Base-by-base conservation (phyloP, 2,888 invertebrate species). In the Limnephilus marmoratus region DNA sequence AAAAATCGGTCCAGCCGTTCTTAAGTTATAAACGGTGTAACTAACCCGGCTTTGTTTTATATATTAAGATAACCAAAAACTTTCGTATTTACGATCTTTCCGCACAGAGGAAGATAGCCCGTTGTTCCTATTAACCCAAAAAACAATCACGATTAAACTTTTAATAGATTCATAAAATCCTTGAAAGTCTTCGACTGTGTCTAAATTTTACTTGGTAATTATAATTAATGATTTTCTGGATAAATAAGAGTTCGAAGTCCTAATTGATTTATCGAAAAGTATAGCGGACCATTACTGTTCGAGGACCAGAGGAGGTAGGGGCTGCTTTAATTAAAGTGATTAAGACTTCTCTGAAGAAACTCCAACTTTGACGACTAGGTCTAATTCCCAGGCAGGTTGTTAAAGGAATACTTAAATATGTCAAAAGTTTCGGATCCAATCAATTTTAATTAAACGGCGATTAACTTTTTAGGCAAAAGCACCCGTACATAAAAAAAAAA, bases 191-290 rank as follows among this genome's bases (percentile, higher is more conserved):
- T 87, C 45, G n/a, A 45, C 31, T 24, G 34, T 87, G 29, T 53
- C 15, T 53, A 7, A 41, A n/a, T 45, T 41, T 41, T 29, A 13
- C n/a, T 13, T 13, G 3, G 15, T 87, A 53, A 68, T 29, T 45
- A 45, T 87, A 87, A 87, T 68, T 53, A 87, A 87, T 31, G 53
- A 87, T 29, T 87, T 87, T 87, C 87, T 87, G 31, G n/a, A 87
- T 87, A 87, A 87, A 87, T 87, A 53, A 53, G 2, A 87, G 18
- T 87, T 53, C 18, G 53, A 87, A n/a, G 29, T 18, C 5, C 53
- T 87, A 87, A 87, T 87, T 87, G 87, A 87, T 87, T 85, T 87
- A 87, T 87, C n/a, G 87, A 68, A 87, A 87, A 87, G 53, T 68
- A 86, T 86, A 45, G 34, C 45, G 45, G 85, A 5, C 45, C 85